phyloP scores from a whole-genome alignment of 2,888 invertebrate species.

The Aethes cnicana region DNA sequence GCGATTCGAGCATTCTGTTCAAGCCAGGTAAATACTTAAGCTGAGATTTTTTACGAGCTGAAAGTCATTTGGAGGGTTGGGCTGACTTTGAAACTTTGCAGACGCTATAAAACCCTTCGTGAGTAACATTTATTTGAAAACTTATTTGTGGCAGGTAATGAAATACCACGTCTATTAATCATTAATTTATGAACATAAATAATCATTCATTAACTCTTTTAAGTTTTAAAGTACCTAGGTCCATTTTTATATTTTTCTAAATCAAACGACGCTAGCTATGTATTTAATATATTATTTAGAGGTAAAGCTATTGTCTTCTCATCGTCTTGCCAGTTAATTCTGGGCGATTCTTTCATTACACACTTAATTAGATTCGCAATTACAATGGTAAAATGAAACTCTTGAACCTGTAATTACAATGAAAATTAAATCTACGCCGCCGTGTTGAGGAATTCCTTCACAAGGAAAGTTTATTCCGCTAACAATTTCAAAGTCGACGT shows the following conservation, averaged over 20 bases:
- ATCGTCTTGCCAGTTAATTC: background rate
- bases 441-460: background rate
- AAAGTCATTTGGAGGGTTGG: background rate
- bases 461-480: background rate
- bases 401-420: conserved; percentile 13
- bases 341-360: conserved; percentile 35
- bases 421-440: conserved; percentile 1
- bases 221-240: too few species aligned
- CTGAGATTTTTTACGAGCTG: background rate
- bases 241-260: too few species aligned
- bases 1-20: conserved; percentile 15
- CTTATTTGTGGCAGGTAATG: too few species aligned
- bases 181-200: too few species aligned
- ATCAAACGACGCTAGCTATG: too few species aligned
- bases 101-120: too few species aligned
- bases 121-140: too few species aligned
- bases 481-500: too few species aligned
- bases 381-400: conserved; percentile 20
- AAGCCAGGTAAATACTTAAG: background rate
- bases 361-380: conserved; percentile 38
- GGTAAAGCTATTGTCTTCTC: background rate
- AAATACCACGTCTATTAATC: too few species aligned
- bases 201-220: too few species aligned
- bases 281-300: too few species aligned
- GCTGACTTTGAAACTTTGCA: too few species aligned